A percentile compares a stretch with the other conserved stretches of the same genome.
phyloP scores from a whole-genome alignment of 2,797 vertebrate species.

The Lagocephalus sceleratus region DNA sequence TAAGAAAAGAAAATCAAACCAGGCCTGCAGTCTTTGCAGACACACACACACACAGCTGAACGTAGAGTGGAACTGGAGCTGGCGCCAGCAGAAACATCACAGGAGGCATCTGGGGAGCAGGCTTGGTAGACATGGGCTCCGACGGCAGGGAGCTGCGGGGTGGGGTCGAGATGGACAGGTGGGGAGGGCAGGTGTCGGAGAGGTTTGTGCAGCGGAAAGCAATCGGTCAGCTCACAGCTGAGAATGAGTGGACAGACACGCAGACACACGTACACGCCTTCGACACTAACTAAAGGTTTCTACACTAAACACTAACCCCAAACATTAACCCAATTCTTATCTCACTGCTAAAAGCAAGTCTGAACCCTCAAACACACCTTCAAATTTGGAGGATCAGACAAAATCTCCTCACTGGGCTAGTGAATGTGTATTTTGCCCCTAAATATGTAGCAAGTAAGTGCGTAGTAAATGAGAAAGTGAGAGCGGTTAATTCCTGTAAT shows the following conservation, averaged over 20 bases:
- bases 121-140: conserved; percentile 39
- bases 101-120: conserved; percentile 52
- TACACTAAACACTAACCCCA: no score
- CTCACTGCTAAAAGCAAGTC: no score
- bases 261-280: conserved; percentile 4
- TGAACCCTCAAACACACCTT: no score
- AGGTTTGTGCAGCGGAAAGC: conserved; percentile 20
- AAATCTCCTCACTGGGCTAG: no score
- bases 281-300: no score
- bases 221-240: conserved; percentile 56
- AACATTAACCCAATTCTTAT: no score
- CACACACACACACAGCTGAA: conserved; percentile 36
- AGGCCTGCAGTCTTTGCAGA: conserved; percentile 18
- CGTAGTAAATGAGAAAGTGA: no score
- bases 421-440: no score
- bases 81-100: conserved; percentile 29
- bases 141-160: neutral
- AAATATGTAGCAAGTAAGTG: no score
- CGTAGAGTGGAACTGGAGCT: conserved; percentile 36
- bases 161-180: neutral
- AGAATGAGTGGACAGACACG: conserved; percentile 40
- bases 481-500: conserved; percentile 5
- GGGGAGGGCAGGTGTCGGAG: conserved; percentile 43
- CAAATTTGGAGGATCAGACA: no score
- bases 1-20: conserved; percentile 15